These are phyloP conservation scores for Empidonax traillii DNA, from an alignment of 2,113 vertebrate genomes.

Conservation along the genomic window DNA sequence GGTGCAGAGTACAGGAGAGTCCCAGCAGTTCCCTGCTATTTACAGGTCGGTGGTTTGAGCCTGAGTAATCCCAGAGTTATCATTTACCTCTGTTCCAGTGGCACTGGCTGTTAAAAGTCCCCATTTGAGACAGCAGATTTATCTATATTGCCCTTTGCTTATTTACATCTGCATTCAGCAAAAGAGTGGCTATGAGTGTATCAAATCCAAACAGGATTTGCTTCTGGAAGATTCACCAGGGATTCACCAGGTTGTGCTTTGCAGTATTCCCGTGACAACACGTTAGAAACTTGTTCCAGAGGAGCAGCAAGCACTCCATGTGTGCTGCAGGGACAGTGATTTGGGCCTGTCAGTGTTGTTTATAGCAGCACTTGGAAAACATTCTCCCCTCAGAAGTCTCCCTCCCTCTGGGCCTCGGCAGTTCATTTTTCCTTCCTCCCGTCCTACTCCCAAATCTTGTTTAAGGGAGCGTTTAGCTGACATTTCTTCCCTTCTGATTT, in stretches of 20 bases:
- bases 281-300: background rate
- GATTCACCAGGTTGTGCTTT: background rate
- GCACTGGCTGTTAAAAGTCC: background rate
- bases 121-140: background rate
- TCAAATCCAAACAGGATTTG: background rate
- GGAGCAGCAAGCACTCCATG: background rate
- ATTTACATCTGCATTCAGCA: background rate
- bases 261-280: conserved; percentile 23
- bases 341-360: background rate
- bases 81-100: background rate
- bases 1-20: background rate
- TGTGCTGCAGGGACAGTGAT: background rate
- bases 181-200: background rate
- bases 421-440: background rate
- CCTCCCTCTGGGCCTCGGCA: background rate
- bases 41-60: background rate
- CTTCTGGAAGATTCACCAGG: background rate
- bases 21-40: background rate
- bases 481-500: background rate
- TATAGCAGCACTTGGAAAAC: background rate
- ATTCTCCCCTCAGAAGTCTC: background rate
- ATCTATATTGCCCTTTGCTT: background rate
- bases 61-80: background rate
- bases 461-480: background rate
- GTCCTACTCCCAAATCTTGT: background rate